Percentiles rank a stretch among this genome's conserved stretches.
phyloP scores from a whole-genome alignment of 2,888 invertebrate species.

The Litoditis marina region DNA sequence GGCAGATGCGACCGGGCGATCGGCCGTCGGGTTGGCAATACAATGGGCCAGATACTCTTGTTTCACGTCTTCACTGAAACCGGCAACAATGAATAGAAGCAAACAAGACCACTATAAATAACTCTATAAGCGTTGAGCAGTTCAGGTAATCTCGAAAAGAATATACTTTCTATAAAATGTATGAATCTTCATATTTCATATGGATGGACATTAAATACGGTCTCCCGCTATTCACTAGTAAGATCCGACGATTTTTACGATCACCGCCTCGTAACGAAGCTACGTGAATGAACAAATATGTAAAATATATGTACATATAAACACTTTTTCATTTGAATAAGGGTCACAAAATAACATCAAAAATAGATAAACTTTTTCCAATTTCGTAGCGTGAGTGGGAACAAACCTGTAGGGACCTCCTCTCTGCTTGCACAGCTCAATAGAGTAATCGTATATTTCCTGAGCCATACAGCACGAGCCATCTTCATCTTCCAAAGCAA shows the following conservation, averaged over 20 bases:
- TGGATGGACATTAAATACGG: no score
- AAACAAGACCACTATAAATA: background rate
- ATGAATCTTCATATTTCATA: no score
- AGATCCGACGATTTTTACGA: no score
- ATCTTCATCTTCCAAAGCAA: constrained; percentile 41
- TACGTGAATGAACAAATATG: no score
- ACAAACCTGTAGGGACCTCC: constrained; percentile 2
- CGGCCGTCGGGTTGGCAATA: constrained; percentile 31
- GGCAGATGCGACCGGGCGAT: constrained; percentile 12
- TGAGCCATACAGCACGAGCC: constrained; percentile 35
- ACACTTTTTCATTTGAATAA: no score
- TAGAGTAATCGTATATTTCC: constrained; percentile 34
- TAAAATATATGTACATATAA: no score
- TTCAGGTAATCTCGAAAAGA: no score
- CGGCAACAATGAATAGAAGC: background rate
- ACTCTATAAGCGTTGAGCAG: background rate
- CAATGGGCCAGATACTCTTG: constrained; percentile 25
- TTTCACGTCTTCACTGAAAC: constrained; percentile 22
- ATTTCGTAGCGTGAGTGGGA: background rate
- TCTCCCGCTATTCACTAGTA: no score
- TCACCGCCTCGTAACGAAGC: no score
- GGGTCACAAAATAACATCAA: background rate
- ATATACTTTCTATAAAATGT: no score
- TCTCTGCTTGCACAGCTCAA: constrained; percentile 1
- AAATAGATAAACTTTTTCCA: background rate